phyloP scores from a whole-genome alignment of 2,113 vertebrate genomes.

The Sebastes fasciatus region DNA sequence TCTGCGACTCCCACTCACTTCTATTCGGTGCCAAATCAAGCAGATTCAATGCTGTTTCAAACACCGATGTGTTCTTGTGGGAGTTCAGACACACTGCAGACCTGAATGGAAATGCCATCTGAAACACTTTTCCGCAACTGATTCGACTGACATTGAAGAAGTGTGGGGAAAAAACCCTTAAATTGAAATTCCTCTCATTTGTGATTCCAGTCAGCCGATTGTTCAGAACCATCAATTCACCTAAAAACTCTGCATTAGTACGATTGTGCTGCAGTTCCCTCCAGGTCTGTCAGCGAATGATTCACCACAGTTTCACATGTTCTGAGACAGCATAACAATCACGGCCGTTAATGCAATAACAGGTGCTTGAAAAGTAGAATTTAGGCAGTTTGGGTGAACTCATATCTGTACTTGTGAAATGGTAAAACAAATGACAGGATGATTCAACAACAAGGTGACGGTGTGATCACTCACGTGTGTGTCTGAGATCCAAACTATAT shows the following conservation, averaged over 20 bases:
- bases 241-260: not conserved
- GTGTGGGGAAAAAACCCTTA: not conserved
- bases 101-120: conserved; percentile 17
- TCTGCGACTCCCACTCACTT: conserved; percentile 11
- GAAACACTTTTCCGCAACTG: conserved; percentile 8
- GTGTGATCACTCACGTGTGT: not conserved
- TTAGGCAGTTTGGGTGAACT: conserved; percentile 39
- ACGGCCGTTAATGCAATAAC: conserved; percentile 47
- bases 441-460: not conserved
- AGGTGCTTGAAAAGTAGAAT: conserved; percentile 36
- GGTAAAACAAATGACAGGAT: not conserved
- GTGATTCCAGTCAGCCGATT: not conserved
- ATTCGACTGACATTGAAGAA: conserved; percentile 7
- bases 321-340: conserved; percentile 24
- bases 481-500: not conserved
- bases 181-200: conserved; percentile 15
- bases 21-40: conserved; percentile 13
- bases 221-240: not conserved
- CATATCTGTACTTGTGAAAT: conserved; percentile 9
- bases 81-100: conserved; percentile 36
- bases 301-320: conserved; percentile 9
- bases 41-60: conserved; percentile 28
- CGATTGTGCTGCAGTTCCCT: not conserved
- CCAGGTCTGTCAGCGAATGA: conserved; percentile 10
- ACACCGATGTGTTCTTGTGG: conserved; percentile 2